phyloP scores from a whole-genome alignment of 2,113 vertebrate genomes.

The pig (Sus scrofa) region T2T-Sscrofa CM000817.6:13556001-13556500 shows the following conservation, averaged over 20 bases:
- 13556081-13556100: neutral
- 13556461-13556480: neutral
- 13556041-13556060: neutral
- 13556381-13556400: neutral
- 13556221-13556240: neutral
- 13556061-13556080: neutral
- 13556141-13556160: neutral
- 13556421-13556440: neutral
- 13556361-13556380: neutral
- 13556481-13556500: neutral
- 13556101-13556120: neutral
- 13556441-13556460: neutral
- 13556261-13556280: neutral
- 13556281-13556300: neutral
- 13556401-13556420: neutral
- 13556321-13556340: neutral
- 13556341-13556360: accelerated
- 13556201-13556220: neutral
- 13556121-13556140: neutral
- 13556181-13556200: neutral
- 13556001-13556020: neutral
- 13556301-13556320: neutral
- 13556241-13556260: accelerated
- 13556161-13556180: neutral
- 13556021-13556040: neutral